Evolutionary conservation across 2,797 vertebrate genomes (phyloP).

Genomic region (Thripadectes ignobilis): DNA sequence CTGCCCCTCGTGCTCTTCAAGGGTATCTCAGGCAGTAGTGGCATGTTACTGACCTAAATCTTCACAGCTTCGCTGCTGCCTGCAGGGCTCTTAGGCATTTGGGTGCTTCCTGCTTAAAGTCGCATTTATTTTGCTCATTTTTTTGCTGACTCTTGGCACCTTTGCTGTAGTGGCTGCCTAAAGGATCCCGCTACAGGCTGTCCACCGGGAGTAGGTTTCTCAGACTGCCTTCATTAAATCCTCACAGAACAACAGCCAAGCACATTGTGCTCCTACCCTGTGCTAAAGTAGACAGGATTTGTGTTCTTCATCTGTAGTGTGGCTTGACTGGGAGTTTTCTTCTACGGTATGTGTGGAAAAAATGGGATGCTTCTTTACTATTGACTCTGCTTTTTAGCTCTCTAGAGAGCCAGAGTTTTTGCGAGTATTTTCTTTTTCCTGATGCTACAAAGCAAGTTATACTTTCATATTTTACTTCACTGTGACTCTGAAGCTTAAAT

Average conservation of each 20-base stretch:
- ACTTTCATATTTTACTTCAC: background rate
- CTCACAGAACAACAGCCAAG: background rate
- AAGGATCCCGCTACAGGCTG: background rate
- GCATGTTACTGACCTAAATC: background rate
- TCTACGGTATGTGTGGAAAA: background rate
- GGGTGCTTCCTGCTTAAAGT: background rate
- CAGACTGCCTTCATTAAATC: background rate
- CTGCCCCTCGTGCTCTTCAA: background rate
- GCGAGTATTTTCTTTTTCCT: background rate
- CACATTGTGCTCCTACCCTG: rapidly evolving
- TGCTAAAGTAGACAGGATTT: background rate
- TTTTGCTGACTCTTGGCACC: background rate
- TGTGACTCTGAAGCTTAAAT: constrained; percentile 6
- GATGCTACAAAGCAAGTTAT: background rate
- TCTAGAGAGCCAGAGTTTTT: background rate
- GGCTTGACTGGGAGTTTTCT: background rate
- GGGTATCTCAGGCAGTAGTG: background rate
- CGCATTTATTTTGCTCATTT: background rate
- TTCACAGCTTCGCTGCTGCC: background rate
- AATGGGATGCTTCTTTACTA: background rate
- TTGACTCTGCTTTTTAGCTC: background rate
- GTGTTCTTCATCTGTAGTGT: background rate
- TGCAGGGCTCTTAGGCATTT: background rate
- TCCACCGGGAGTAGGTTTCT: background rate
- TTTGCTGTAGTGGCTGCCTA: background rate